Conservation (phyloP, 2,888 invertebrate species). For the Stegophylla sp. region DNA sequence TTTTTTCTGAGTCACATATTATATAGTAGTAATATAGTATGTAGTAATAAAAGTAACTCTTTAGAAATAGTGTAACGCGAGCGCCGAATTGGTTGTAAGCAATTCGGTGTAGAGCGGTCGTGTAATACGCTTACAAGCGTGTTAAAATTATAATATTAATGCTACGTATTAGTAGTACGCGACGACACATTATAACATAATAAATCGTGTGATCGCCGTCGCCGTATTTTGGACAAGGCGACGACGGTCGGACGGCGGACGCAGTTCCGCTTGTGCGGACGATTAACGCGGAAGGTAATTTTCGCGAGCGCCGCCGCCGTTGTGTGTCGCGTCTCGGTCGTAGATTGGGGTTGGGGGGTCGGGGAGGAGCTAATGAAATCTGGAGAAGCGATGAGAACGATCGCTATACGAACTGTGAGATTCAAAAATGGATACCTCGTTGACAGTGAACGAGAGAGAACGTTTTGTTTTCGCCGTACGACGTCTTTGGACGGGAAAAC, state of each 20-base stretch:
- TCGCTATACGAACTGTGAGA: neutral
- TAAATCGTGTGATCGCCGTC: neutral
- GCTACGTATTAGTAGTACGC: no score
- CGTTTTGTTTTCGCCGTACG: neutral
- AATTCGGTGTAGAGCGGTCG: no score
- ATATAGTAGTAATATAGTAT: no score
- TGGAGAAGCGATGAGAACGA: neutral
- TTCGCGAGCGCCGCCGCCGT: slow-evolving; percentile 60
- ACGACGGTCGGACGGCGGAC: neutral
- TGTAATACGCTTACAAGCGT: no score
- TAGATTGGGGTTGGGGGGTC: neutral
- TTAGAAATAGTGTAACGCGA: no score
- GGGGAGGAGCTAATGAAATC: neutral
- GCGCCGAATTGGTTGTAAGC: no score
- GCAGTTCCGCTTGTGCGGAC: neutral
- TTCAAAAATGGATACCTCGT: no score
- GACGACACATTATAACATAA: no score
- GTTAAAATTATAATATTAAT: no score
- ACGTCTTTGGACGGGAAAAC: neutral
- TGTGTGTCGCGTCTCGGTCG: neutral
- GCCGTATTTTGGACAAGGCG: neutral
- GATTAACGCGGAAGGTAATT: slow-evolving; percentile 62
- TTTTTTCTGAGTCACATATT: no score
- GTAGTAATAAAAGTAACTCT: no score
- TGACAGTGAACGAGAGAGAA: neutral